A percentile compares a stretch with the other conserved stretches of the same genome.
Conservation (phyloP, 64 coral and sea anemone genomes). For the Catalaphyllia jardinei region DNA sequence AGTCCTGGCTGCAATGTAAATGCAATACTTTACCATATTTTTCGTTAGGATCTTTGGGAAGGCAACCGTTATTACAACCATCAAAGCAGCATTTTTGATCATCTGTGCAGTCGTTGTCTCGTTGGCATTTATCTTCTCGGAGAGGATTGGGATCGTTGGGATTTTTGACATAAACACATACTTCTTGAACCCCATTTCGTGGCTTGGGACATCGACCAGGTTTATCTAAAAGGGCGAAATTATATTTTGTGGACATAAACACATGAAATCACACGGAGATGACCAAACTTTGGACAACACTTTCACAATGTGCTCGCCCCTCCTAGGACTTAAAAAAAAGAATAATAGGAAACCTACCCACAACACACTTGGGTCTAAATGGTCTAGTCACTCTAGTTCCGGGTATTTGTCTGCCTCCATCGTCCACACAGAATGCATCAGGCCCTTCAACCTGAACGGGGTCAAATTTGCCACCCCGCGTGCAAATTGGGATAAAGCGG, state of each 20-base stretch:
- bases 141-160: too few species aligned
- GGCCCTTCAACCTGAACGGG: conserved; percentile 56
- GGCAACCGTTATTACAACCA: conserved; percentile 73
- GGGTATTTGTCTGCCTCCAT: conserved; percentile 62
- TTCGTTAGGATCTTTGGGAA: conserved; percentile 31
- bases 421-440: conserved; percentile 61
- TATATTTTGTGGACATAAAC: too few species aligned
- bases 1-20: neutral
- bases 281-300: too few species aligned
- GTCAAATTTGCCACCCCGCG: conserved; percentile 61
- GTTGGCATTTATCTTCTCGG: conserved; percentile 28
- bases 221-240: conserved; percentile 10
- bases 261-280: too few species aligned
- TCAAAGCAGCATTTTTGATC: conserved; percentile 84
- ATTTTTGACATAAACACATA: neutral
- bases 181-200: conserved; percentile 11
- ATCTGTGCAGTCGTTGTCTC: conserved; percentile 51
- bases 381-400: conserved; percentile 74
- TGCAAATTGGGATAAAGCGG: conserved; percentile 72
- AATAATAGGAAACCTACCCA: conserved; percentile 32
- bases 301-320: too few species aligned
- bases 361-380: conserved; percentile 65
- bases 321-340: neutral
- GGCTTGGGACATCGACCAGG: conserved; percentile 74
- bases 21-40: conserved; percentile 44